Base-by-base conservation (phyloP, 2,888 invertebrate genomes). In the Trichopria drosophilae region DNA sequence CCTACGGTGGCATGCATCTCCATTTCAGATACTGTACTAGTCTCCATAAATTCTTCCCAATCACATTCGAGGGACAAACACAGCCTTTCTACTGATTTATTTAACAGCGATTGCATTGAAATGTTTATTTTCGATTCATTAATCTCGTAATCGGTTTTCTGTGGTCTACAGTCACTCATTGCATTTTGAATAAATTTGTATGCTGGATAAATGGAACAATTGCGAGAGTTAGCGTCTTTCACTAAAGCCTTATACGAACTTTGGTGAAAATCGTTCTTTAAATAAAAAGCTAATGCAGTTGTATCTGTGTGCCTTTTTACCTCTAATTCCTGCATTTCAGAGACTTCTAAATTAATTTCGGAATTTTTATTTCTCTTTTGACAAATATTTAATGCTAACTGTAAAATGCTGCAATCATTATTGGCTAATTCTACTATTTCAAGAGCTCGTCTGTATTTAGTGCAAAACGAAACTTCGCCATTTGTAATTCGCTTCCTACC, bases 61-160 rank as follows among this genome's bases (percentile, higher is more conserved):
- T n/a, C n/a, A n/a, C n/a, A n/a, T n/a, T n/a, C n/a, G n/a, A n/a
- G n/a, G n/a, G n/a, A n/a, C n/a, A n/a, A n/a, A 42, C 28, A 42
- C 32, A 42, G 32, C n/a, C 42, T 26, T 42, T 42, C 20, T n/a
- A 19, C 26, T 5, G 47, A 24, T 13, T 40, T 39, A 19, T 47
- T 31, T 24, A 47, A 18, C 13, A 29, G 22, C 22, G 12, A 22
- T 42, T 42, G 42, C 32, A 42, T 15, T 22, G 42, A 42, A 10
- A 42, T 22, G 29, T 6, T 22, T 10, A 42, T 23, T 22, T 42
- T 32, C 15, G 22, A 13, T 42, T 42, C 31, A 2, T 31, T 15
- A 15, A 16, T 31, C 13, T 5, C 13, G 13, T 47, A 40, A 13
- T 47, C n/a, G n/a, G n/a, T n/a, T n/a, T n/a, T n/a, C 24, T 40